Evolutionary conservation across 2,113 vertebrate genomes (phyloP).

Genomic region (Gopherus flavomarginatus): DNA sequence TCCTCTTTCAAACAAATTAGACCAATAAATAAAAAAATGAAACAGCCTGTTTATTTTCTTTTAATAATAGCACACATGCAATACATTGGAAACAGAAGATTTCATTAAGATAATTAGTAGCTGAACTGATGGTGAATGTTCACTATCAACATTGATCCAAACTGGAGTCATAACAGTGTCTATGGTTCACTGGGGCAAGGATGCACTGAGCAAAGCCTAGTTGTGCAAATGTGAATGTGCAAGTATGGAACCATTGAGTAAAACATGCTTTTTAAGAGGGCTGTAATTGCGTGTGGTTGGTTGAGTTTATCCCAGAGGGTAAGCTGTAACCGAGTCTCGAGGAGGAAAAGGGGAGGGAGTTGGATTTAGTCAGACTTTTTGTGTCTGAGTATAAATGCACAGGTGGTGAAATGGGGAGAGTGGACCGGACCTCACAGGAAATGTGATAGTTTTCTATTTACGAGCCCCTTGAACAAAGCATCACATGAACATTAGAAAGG

Average conservation of each 20-base stretch:
- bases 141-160: accelerated
- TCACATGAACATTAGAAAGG: neutral
- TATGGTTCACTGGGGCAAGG: accelerated
- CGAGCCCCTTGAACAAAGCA: neutral
- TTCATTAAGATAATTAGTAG: neutral
- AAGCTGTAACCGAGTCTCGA: accelerated
- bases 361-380: neutral
- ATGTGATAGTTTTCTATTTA: neutral
- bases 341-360: neutral
- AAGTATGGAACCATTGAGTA: accelerated
- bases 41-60: slow-evolving; percentile 35
- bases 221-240: accelerated
- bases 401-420: neutral
- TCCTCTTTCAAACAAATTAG: neutral
- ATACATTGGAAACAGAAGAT: neutral
- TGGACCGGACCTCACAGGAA: neutral
- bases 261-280: accelerated
- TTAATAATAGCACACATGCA: neutral
- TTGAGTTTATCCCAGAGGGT: accelerated
- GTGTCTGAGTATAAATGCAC: neutral
- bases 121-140: neutral
- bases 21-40: slow-evolving; percentile 32
- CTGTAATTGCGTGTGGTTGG: neutral
- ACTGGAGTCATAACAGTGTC: neutral
- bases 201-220: too few relatives aligned